A percentile compares a stretch with the other conserved stretches of the same genome.
phyloP scores from a whole-genome alignment of 2,113 vertebrate genomes.

The Rhabdornis inornatus region DNA sequence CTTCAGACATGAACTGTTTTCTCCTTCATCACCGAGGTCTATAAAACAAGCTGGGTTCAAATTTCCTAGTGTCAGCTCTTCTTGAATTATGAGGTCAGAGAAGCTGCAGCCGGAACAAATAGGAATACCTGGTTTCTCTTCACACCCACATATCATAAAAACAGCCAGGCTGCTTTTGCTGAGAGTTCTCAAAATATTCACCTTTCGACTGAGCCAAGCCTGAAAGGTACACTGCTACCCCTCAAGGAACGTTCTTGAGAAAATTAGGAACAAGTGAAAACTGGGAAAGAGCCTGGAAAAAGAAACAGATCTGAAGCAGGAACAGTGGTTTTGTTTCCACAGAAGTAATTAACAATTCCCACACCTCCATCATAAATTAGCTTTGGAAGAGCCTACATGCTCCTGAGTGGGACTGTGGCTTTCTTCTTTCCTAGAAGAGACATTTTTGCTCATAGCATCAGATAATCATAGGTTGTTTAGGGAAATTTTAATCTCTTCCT shows the following conservation, averaged over 20 bases:
- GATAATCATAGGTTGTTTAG: not conserved
- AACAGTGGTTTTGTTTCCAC: not conserved
- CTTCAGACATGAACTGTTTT: conserved; percentile 25
- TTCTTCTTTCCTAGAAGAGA: not conserved
- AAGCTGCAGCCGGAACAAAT: not conserved
- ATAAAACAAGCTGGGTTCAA: conserved; percentile 35
- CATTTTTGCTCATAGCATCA: not conserved
- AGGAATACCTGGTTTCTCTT: conserved; percentile 31
- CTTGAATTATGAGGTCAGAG: conserved; percentile 47
- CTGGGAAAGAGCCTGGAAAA: not conserved
- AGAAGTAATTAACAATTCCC: not conserved
- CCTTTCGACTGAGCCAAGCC: not conserved
- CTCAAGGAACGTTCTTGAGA: not conserved
- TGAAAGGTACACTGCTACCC: not conserved
- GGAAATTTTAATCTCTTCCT: not conserved
- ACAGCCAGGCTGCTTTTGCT: not conserved
- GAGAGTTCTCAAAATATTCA: not conserved
- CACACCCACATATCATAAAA: not conserved
- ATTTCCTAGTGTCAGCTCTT: conserved; percentile 42
- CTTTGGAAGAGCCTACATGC: not conserved
- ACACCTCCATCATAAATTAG: not conserved
- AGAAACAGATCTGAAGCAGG: accelerated
- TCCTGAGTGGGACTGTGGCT: not conserved
- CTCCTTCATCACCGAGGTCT: conserved; percentile 18
- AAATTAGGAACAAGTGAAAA: not conserved